Percentiles rank a stretch among this genome's conserved stretches.
Evolutionary conservation across 2,113 vertebrate species (phyloP).

Genomic region (Canis aureus): DNA sequence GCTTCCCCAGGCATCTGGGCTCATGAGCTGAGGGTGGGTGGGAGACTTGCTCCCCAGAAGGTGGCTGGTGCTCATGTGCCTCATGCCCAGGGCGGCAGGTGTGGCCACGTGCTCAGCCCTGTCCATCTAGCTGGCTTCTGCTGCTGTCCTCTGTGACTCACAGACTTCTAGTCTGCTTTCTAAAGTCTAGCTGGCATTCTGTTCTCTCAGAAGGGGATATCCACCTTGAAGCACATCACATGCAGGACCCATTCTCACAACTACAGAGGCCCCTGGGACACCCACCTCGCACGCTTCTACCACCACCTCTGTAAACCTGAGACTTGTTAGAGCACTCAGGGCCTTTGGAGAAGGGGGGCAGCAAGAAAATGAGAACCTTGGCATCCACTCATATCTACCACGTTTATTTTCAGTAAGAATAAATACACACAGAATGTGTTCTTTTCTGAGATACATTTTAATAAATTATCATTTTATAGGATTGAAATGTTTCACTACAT

Average conservation of each 20-base stretch:
- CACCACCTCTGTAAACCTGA: not conserved
- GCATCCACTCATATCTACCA: not conserved
- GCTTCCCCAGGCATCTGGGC: not conserved
- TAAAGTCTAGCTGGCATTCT: not conserved
- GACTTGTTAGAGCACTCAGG: not conserved
- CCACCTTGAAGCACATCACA: not conserved
- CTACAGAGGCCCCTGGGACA: not conserved
- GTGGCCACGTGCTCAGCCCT: not conserved
- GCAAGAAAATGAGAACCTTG: slow-evolving; percentile 40
- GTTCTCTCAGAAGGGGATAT: not conserved
- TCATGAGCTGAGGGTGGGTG: not conserved
- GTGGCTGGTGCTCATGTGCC: not conserved
- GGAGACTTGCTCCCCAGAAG: not conserved
- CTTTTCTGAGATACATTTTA: slow-evolving; percentile 61
- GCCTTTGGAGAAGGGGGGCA: not conserved
- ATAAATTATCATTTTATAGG: slow-evolving; percentile 67
- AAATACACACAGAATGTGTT: slow-evolving; percentile 32
- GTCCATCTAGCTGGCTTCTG: not conserved
- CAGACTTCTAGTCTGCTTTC: not conserved
- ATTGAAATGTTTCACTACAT: slow-evolving; percentile 54
- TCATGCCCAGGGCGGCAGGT: not conserved
- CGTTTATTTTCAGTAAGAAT: slow-evolving; percentile 65
- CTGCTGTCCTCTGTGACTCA: not conserved
- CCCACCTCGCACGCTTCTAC: too few species aligned
- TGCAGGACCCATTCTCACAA: not conserved